A percentile compares a stretch with the other conserved stretches of the same genome.
phyloP scores from a whole-genome alignment of 1,140 invertebrate genomes.

The Drosophila repleta region DNA sequence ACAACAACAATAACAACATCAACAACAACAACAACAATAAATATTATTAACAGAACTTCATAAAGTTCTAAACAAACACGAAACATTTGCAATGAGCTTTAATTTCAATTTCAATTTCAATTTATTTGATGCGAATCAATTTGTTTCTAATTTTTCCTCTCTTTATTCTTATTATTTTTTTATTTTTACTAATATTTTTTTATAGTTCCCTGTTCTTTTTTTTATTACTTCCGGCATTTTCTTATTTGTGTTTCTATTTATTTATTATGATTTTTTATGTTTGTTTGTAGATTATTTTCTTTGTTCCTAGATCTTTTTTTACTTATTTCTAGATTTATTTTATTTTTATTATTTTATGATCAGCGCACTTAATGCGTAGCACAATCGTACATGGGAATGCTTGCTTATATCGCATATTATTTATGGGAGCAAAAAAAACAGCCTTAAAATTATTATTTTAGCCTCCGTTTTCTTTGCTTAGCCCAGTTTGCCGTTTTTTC shows the following conservation, averaged over 20 bases:
- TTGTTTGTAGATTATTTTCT: slow-evolving; percentile 3
- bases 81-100: slow-evolving; percentile 54
- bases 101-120: slow-evolving; percentile 36
- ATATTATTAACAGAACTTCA: slow-evolving; percentile 38
- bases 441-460: slow-evolving; percentile 49
- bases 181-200: slow-evolving; percentile 7
- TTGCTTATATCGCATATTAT: slow-evolving; percentile 47
- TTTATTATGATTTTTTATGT: slow-evolving; percentile 2
- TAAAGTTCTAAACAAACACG: slow-evolving; percentile 39
- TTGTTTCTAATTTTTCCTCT: slow-evolving; percentile 11
- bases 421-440: slow-evolving; percentile 40
- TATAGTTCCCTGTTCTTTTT: slow-evolving; percentile 50
- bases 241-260: slow-evolving; percentile 56
- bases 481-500: slow-evolving; percentile 32
- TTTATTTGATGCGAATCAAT: slow-evolving; percentile 16
- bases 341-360: slow-evolving; percentile 7
- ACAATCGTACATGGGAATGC: slow-evolving; percentile 33
- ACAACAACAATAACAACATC: slow-evolving; percentile 10
- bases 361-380: slow-evolving; percentile 9
- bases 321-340: slow-evolving; percentile 4
- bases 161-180: slow-evolving; percentile 29
- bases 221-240: slow-evolving; percentile 60
- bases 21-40: slow-evolving; percentile 25
- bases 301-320: background rate
- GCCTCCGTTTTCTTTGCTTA: slow-evolving; percentile 51